These are phyloP conservation scores for Coccyzus lansbergi DNA, from an alignment of 2,797 vertebrate genomes.

Conservation along the genomic window DNA sequence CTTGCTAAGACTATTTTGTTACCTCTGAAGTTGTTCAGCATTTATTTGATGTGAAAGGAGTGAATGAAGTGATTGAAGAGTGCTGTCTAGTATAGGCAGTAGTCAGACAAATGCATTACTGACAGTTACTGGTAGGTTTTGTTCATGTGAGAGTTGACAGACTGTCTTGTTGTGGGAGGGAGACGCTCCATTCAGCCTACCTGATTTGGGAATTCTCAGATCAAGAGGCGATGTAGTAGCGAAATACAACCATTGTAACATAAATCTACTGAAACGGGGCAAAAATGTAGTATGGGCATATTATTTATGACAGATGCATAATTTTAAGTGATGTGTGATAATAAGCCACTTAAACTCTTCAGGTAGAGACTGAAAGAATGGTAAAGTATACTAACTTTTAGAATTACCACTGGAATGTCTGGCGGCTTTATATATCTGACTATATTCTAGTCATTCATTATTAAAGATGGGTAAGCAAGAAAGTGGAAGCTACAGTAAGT, in stretches of 20 bases:
- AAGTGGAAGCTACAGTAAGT: neutral
- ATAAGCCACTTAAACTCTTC: neutral
- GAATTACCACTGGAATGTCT: neutral
- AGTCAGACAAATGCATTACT: neutral
- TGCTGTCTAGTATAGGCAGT: neutral
- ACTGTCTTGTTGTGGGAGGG: neutral
- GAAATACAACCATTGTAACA: neutral
- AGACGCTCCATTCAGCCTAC: neutral
- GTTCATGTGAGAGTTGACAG: neutral
- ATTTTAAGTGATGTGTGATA: neutral
- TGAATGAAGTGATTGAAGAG: neutral
- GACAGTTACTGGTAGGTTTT: neutral
- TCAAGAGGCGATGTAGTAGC: neutral
- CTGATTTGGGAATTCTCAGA: neutral
- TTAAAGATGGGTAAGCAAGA: neutral
- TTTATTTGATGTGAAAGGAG: neutral
- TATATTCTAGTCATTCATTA: neutral
- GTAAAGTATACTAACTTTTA: neutral
- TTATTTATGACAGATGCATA: neutral
- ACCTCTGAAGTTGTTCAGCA: neutral
- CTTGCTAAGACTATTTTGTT: neutral
- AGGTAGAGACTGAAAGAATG: neutral
- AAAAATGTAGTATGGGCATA: neutral
- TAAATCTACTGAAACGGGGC: neutral
- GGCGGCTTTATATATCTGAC: neutral